Evolutionary conservation across 2,113 vertebrate species (phyloP), one percentile per base, ranked within the genome.

Genomic region (Bufo gargarizans): DNA sequence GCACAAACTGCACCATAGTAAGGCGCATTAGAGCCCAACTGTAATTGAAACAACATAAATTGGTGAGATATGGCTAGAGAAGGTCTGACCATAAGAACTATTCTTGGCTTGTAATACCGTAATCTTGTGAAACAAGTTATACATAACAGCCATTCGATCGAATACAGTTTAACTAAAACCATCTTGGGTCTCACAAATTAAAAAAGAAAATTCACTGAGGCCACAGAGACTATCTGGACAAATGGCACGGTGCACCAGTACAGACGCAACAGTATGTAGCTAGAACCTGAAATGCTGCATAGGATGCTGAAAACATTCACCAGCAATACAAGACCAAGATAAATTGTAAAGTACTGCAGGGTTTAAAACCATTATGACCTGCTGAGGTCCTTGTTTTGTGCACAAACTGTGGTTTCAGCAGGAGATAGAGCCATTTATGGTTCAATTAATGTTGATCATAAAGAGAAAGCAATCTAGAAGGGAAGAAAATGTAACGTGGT

Each of bases 21-120:
- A 99, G 92, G 79, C 98, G 96, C 97, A 99, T 99, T 92, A 99
- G 95, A 92, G 97, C 99, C 98, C 98, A 99, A 93, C 98, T 99
- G 22, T 33, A 93, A 89, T 71, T 84, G 45, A 91, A 91, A 92
- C 84, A 77, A 22, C 47, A 76, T 17, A 71, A n/a, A 6, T 3
- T 16, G 16, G 53, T 16, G 13, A 1, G 2, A 84, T 22, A 3
- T 8, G 4, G 0, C 1, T 16, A 59, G 16, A 17, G 4, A 47
- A 49, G 69, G 71, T 47, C 10, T 19, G 16, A 22, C 14, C 1
- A 20, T 61, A 3, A 67, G 6, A 65, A n/a, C 1, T 9, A 65
- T 5, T 65, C 20, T 65, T n/a, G 63, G 63, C 63, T 17, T n/a
- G n/a, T n/a, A n/a, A 61, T n/a, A 11, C 19, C 61, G 4, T n/a